phyloP scores from a whole-genome alignment of 1,140 invertebrate genomes.

The Eupristina koningsbergeri region DNA sequence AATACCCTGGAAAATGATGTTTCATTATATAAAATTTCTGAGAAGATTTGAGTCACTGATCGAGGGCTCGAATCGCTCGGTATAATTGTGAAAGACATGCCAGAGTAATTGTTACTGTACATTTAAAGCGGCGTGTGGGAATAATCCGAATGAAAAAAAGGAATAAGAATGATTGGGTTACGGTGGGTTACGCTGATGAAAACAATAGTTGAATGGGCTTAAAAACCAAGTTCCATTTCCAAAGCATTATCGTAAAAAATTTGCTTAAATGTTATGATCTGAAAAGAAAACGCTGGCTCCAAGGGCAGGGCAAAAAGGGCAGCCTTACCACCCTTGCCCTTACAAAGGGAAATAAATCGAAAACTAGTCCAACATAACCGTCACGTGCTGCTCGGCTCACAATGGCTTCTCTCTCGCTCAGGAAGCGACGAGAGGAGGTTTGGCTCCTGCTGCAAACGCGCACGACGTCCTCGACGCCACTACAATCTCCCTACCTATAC shows the following conservation, averaged over 20 bases:
- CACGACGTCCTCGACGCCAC: neutral
- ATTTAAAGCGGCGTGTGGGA: no score
- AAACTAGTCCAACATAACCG: conserved; percentile 17
- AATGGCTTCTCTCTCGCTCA: conserved; percentile 26
- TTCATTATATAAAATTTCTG: no score
- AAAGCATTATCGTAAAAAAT: neutral
- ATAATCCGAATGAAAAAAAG: neutral
- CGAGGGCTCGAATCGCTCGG: no score
- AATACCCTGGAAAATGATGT: no score
- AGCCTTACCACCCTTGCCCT: neutral
- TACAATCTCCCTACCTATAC: neutral
- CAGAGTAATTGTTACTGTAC: no score
- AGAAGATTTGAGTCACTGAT: no score
- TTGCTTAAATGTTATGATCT: neutral
- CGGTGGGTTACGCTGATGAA: neutral
- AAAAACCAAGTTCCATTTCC: neutral
- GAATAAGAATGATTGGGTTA: neutral
- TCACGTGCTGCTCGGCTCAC: neutral
- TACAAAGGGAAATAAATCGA: neutral
- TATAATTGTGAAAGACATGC: no score
- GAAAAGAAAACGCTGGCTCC: neutral
- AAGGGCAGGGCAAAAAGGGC: neutral
- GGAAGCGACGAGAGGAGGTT: conserved; percentile 12
- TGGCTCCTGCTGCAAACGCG: neutral
- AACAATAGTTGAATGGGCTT: no score